Conservation (phyloP, 2,888 invertebrate species). For the Micoletzkya japonica region DNA sequence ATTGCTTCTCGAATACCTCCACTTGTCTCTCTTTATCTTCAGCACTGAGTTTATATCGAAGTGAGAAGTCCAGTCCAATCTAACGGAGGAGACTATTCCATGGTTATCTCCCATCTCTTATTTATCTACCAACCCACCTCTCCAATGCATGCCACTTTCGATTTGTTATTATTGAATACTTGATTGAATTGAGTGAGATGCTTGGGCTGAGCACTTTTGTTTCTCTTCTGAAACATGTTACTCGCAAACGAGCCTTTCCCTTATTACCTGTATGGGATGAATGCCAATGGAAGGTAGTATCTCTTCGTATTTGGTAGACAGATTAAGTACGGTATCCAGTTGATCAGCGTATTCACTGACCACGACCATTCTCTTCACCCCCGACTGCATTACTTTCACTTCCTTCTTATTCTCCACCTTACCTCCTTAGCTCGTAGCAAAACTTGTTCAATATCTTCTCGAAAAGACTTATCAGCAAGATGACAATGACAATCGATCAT, state of each 20-base stretch:
- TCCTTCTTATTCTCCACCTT: too few relatives aligned
- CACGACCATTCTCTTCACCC: slow-evolving; percentile 51
- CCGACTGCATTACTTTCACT: slow-evolving; percentile 34
- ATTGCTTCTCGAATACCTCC: slow-evolving; percentile 21
- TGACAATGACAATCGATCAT: slow-evolving; percentile 62
- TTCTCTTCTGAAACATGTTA: slow-evolving; percentile 15
- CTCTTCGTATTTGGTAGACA: slow-evolving; percentile 43
- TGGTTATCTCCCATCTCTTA: neutral
- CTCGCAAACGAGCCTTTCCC: too few relatives aligned
- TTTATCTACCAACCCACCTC: neutral
- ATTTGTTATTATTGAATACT: neutral
- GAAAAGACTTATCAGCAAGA: slow-evolving; percentile 55
- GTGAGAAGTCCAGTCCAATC: slow-evolving; percentile 23
- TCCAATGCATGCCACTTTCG: slow-evolving; percentile 20
- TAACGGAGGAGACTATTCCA: neutral
- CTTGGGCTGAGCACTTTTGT: slow-evolving; percentile 14
- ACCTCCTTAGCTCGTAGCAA: slow-evolving; percentile 38
- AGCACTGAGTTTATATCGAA: slow-evolving; percentile 8
- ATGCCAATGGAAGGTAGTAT: slow-evolving; percentile 62
- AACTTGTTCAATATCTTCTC: slow-evolving; percentile 49
- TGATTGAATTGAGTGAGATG: neutral
- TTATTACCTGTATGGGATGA: slow-evolving; percentile 63
- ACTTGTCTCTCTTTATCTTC: slow-evolving; percentile 4
- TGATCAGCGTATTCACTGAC: slow-evolving; percentile 55
- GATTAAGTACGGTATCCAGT: slow-evolving; percentile 49